Conservation (phyloP, 1,140 invertebrate genomes). For the Acromyrmex charruanus region DNA sequence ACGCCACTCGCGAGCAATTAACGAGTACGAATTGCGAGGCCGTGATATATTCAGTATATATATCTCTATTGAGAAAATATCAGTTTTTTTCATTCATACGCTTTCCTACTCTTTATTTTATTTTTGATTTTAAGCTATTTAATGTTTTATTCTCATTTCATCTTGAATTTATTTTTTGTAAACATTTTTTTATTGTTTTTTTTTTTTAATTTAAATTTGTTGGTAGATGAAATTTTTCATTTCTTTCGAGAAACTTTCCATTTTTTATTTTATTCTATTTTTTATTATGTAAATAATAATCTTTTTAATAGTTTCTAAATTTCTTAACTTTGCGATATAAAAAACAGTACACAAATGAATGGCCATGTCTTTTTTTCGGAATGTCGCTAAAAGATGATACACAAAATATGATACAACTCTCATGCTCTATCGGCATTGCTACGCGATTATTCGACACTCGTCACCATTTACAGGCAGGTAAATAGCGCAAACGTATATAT, state of each 20-base stretch:
- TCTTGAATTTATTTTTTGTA: background rate
- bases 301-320: background rate
- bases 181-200: background rate
- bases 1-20: slow-evolving; percentile 16
- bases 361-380: background rate
- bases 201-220: slow-evolving; percentile 4
- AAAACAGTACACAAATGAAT: background rate
- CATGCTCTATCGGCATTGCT: slow-evolving; percentile 39
- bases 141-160: background rate
- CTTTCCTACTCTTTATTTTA: background rate
- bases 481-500: slow-evolving; percentile 44
- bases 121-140: background rate
- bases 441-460: slow-evolving; percentile 29
- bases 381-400: background rate
- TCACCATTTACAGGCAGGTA: slow-evolving; percentile 18
- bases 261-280: background rate
- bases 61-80: slow-evolving; percentile 24
- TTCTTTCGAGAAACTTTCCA: background rate
- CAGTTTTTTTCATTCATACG: background rate
- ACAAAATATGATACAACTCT: slow-evolving; percentile 20
- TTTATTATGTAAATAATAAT: background rate
- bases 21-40: background rate
- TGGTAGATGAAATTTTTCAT: background rate
- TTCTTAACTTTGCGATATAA: background rate
- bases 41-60: background rate